Base-by-base conservation (phyloP, 1,140 invertebrate genomes). In the Atopsyche davidsoni region DNA sequence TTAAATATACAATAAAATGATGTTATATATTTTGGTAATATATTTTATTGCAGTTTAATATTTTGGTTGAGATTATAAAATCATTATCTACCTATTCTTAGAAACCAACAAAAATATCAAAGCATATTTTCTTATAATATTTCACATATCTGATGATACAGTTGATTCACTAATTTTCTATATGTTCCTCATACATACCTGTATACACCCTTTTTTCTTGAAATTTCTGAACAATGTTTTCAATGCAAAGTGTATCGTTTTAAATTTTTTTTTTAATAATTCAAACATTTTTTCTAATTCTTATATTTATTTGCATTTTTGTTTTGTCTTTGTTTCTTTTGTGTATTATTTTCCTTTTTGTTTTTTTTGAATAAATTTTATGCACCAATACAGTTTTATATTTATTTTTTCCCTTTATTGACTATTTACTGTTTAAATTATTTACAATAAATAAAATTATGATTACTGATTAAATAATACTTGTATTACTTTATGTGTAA, bases 341-440 rank as follows among this genome's bases (percentile, higher is more conserved):
- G n/a, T 17, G 36, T 39, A 17, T 3, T 36, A 28, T 7, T 28
- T 28, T 28, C n/a, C 6, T 28, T 36, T 4, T 32, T 45, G 14
- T 34, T 28, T 23, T 31, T 43, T 45, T 24, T 34, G 4, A 28
- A 41, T 18, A 19, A 38, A 46, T 13, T 46, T 43, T 21, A 7
- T 25, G 7, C 10, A 43, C 22, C 14, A 19, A 2, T 10, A 6
- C 9, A 22, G 10, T 18, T 51, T 14, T 31, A 46, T 16, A 46
- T 17, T 28, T 51, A 46, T 51, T 44, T 51, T 44, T 40, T 39
- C 13, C 42, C 21, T 36, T 3, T n/a, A 19, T 47, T 13, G 19
- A 43, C 45, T 21, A 21, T 17, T 11, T n/a, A 19, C n/a, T n/a
- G n/a, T n/a, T n/a, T n/a, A n/a, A n/a, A n/a, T n/a, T n/a, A n/a